Conservation (phyloP, 2,888 invertebrate genomes). For the Sialis lutaria region DNA sequence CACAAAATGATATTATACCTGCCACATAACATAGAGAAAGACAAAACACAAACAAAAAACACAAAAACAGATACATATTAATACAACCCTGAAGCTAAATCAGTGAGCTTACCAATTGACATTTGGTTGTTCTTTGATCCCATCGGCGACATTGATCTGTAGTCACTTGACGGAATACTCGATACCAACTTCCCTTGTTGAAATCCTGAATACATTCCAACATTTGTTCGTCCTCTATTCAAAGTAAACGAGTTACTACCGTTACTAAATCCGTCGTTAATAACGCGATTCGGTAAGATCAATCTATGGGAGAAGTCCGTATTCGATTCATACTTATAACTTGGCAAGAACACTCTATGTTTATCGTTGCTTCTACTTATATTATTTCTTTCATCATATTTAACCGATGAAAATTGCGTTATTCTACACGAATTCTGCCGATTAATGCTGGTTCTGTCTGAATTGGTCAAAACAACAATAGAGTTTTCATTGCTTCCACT, state of each 20-base stretch:
- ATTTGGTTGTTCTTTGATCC: slow-evolving; percentile 21
- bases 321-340: slow-evolving; percentile 14
- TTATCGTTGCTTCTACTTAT: slow-evolving; percentile 17
- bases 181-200: slow-evolving; percentile 22
- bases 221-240: slow-evolving; percentile 41
- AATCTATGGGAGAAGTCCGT: slow-evolving; percentile 26
- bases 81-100: slow-evolving; percentile 57
- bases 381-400: not conserved
- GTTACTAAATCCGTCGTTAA: slow-evolving; percentile 18
- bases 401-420: not conserved
- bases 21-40: no score
- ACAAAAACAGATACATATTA: slow-evolving; percentile 17
- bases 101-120: slow-evolving; percentile 43
- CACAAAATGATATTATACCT: no score
- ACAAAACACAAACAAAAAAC: not conserved
- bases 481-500: not conserved
- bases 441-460: not conserved
- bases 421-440: not conserved
- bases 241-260: slow-evolving; percentile 36
- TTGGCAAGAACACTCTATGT: slow-evolving; percentile 23
- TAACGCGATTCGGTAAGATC: slow-evolving; percentile 23
- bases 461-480: not conserved
- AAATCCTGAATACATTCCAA: slow-evolving; percentile 46
- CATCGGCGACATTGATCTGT: slow-evolving; percentile 27
- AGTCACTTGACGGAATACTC: slow-evolving; percentile 26